These are phyloP conservation scores for Drosophila tristis DNA, from an alignment of 1,140 invertebrate genomes.

Conservation along the genomic window DNA sequence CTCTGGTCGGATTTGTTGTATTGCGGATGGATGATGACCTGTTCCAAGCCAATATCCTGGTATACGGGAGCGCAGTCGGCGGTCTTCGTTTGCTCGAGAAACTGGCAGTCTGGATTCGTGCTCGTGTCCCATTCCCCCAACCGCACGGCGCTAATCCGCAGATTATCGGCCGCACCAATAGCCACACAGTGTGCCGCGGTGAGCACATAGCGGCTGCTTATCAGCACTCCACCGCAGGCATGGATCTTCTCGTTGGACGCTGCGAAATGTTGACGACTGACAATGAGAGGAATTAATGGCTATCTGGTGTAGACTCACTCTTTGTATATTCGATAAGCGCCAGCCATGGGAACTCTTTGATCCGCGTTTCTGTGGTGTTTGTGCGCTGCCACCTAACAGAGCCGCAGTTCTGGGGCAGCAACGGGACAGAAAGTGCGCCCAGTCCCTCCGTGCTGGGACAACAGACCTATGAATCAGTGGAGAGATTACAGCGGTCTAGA, in stretches of 20 bases:
- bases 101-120: slow-evolving; percentile 74
- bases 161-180: slow-evolving; percentile 79
- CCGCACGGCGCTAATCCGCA: slow-evolving; percentile 80
- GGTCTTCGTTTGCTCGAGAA: slow-evolving; percentile 4
- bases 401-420: slow-evolving; percentile 67
- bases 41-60: slow-evolving; percentile 87
- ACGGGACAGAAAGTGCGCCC: slow-evolving; percentile 37
- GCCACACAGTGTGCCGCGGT: slow-evolving; percentile 86
- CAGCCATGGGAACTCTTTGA: slow-evolving; percentile 90
- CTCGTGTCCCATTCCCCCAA: slow-evolving; percentile 80
- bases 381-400: slow-evolving; percentile 84
- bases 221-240: slow-evolving; percentile 86
- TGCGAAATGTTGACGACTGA: neutral
- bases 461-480: slow-evolving; percentile 39
- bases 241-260: slow-evolving; percentile 69
- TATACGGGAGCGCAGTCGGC: slow-evolving; percentile 85
- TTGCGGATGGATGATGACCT: slow-evolving; percentile 87
- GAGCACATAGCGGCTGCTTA: slow-evolving; percentile 85
- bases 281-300: neutral
- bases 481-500: neutral
- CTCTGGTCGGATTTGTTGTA: slow-evolving; percentile 85
- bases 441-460: slow-evolving; percentile 52
- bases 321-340: slow-evolving; percentile 84
- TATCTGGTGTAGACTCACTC: slow-evolving; percentile 39
- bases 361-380: slow-evolving; percentile 86